These are phyloP conservation scores for Sipha maydis DNA, from an alignment of 2,888 invertebrate species.

Conservation along the genomic window DNA sequence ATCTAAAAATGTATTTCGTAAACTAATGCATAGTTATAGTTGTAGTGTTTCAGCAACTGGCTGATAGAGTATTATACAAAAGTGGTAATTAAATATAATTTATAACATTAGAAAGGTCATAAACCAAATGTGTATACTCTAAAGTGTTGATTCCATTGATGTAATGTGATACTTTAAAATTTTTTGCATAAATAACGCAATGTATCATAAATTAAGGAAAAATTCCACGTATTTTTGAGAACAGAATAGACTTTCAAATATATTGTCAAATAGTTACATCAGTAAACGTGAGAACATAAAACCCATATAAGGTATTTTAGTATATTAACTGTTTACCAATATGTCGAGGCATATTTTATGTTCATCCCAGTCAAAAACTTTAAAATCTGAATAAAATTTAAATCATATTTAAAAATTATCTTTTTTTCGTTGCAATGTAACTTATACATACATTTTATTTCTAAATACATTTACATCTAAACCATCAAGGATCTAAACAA, in stretches of 20 bases:
- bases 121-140: not conserved
- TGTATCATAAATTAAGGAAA: not conserved
- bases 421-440: not conserved
- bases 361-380: not conserved
- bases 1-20: not conserved
- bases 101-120: not conserved
- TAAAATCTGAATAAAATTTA: not conserved
- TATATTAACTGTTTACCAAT: not conserved
- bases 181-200: not conserved
- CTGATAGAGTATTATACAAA: not conserved
- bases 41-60: constrained; percentile 10
- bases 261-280: not conserved
- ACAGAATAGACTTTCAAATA: not conserved
- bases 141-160: not conserved
- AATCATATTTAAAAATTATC: not conserved
- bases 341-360: not conserved
- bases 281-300: not conserved
- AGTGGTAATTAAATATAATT: constrained; percentile 19
- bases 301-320: not conserved
- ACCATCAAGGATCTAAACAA: not conserved
- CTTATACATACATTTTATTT: not conserved
- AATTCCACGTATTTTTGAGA: not conserved
- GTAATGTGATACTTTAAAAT: not conserved
- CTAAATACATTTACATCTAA: not conserved
- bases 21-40: not conserved